Base-by-base conservation (phyloP, 2,797 vertebrate species). In the Microctenopoma steveboyesi region DNA sequence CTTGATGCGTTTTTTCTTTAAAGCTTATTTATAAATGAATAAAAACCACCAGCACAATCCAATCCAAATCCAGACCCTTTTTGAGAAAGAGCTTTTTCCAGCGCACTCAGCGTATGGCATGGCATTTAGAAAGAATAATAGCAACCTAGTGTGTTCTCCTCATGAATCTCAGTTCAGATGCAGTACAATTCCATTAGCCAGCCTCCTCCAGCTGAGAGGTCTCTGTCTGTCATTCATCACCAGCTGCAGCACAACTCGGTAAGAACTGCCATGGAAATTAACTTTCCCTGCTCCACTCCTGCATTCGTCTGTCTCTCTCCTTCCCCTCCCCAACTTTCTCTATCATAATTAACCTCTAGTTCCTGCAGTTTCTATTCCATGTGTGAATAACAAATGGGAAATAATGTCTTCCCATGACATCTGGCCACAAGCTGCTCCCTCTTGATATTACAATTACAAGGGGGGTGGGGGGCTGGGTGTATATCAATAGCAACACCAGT, bases 291-390 rank as follows among this genome's bases (percentile, higher is more conserved):
- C 69, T 55, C 60, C 49, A 30, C 75, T 72, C 72, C 62, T 72
- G 58, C 45, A 51, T 78, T 76, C 45, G 22, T 63, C 69, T 76
- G 12, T 62, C 69, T 53, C 64, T 43, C 58, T 60, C 50, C 39
- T 16, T 14, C 47, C 66, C n/a, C 72, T 45, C 63, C 40, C 59
- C 52, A 72, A 84, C 64, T 78, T 88, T 84, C 85, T 69, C 74
- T 47, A 48, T 85, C 81, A 82, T 92, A 88, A 93, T 93, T 92
- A 92, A 92, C 89, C 83, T 89, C 89, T 85, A 85, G 88, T 91
- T 92, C 85, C 83, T 83, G 79, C 84, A 75, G 77, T 88, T 91
- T 91, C 85, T 64, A 84, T 85, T 90, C 85, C 39, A 39, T 48
- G 70, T 79, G 86, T 57, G 81, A 89, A 86, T 86, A 86, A 89